Conservation (phyloP, 2,888 invertebrate species). For the Lasioglossum morio region DNA sequence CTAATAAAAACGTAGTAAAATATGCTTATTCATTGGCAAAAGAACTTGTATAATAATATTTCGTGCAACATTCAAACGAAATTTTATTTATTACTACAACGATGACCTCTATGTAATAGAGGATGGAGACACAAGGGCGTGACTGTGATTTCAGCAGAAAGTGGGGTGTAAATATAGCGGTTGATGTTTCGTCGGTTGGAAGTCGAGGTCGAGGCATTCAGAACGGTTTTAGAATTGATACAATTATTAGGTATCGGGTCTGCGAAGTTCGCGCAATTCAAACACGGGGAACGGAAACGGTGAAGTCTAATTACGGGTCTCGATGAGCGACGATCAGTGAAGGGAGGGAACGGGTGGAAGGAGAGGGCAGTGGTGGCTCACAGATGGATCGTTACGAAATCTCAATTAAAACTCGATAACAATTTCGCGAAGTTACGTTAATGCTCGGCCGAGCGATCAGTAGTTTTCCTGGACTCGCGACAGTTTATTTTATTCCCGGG, state of each 20-base stretch:
- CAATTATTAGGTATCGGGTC: constrained; percentile 1
- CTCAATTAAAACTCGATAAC: constrained; percentile 61
- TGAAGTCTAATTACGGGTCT: constrained; percentile 45
- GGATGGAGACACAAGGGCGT: not conserved
- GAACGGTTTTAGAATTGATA: not conserved
- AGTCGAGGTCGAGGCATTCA: constrained; percentile 9
- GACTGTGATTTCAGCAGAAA: not conserved
- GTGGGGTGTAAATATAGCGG: not conserved
- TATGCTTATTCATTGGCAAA: too few species aligned
- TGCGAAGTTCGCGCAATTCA: constrained; percentile 17
- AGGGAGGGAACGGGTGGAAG: too few species aligned
- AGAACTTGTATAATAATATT: too few species aligned
- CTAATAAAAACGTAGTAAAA: too few species aligned
- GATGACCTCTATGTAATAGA: not conserved
- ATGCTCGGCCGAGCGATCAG: constrained; percentile 47
- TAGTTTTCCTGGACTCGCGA: constrained; percentile 48
- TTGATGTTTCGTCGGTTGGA: not conserved
- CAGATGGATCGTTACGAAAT: constrained; percentile 47
- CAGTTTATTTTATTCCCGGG: constrained; percentile 61
- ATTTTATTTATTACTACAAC: not conserved
- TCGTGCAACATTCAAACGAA: too few species aligned
- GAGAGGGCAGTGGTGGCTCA: not conserved
- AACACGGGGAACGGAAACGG: constrained; percentile 5
- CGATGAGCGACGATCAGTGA: constrained; percentile 24
- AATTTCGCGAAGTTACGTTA: constrained; percentile 57